These are phyloP conservation scores for Diacarnus erythraeanus DNA, from an alignment of 37 sponge, comb jelly and placozoan genomes.

Conservation along the genomic window DNA sequence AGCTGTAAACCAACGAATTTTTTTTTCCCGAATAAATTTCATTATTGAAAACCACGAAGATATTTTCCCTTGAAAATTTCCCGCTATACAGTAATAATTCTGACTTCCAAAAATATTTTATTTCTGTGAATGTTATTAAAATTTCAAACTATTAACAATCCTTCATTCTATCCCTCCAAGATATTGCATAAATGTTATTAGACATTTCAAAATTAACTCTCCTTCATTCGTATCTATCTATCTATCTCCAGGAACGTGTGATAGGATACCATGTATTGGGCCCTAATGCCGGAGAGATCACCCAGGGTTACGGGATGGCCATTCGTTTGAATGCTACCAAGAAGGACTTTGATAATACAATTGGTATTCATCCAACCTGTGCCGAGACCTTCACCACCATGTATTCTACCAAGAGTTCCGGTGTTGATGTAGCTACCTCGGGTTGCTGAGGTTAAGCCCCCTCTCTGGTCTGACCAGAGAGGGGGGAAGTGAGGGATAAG, in stretches of 20 bases:
- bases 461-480: slow-evolving; percentile 26
- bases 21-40: too few relatives aligned
- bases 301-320: slow-evolving; percentile 93
- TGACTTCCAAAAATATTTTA: too few relatives aligned
- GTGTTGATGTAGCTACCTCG: slow-evolving; percentile 45
- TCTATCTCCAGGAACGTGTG: slow-evolving; percentile 77
- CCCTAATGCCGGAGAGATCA: slow-evolving; percentile 98
- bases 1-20: too few relatives aligned
- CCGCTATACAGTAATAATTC: too few relatives aligned
- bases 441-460: slow-evolving; percentile 99
- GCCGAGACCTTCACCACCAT: slow-evolving; percentile 94
- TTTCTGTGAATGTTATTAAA: too few relatives aligned
- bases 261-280: slow-evolving; percentile 88
- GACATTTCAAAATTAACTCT: neutral
- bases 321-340: slow-evolving; percentile 91
- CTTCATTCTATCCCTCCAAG: too few relatives aligned
- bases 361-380: slow-evolving; percentile 98
- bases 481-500: neutral
- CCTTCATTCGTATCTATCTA: neutral
- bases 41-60: too few relatives aligned
- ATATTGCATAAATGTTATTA: too few relatives aligned
- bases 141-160: too few relatives aligned
- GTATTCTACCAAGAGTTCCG: slow-evolving; percentile 80
- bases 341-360: slow-evolving; percentile 87
- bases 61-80: too few relatives aligned